These are phyloP conservation scores for Glyphotaelius pellucidus DNA, from an alignment of 2,888 invertebrate genomes.

Conservation along the genomic window DNA sequence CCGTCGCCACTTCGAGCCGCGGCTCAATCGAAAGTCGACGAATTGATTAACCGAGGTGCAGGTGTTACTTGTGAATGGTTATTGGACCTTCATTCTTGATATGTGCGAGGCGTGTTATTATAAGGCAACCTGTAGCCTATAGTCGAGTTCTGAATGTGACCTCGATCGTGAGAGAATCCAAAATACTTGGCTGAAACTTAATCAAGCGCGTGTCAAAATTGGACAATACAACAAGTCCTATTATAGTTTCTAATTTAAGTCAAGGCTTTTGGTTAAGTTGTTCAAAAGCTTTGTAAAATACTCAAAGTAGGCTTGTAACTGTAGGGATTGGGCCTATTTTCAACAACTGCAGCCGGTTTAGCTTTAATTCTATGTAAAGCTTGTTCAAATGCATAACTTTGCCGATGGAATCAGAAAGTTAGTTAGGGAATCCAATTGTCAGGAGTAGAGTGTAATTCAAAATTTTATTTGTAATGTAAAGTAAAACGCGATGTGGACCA, in stretches of 20 bases:
- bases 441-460: neutral
- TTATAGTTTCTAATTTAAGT: neutral
- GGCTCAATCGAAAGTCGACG: constrained; percentile 13
- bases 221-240: neutral
- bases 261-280: neutral
- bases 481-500: neutral
- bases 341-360: no score
- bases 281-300: neutral
- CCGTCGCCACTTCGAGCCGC: neutral
- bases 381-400: no score
- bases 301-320: no score
- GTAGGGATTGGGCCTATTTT: no score
- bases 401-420: no score
- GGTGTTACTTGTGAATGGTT: neutral
- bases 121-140: neutral
- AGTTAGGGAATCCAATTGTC: neutral
- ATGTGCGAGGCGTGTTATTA: constrained; percentile 2
- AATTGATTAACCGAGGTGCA: neutral
- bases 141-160: constrained; percentile 22
- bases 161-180: constrained; percentile 62
- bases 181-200: constrained; percentile 10
- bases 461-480: neutral
- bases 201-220: constrained; percentile 17
- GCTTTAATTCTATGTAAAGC: no score
- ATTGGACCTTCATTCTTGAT: neutral